Base-by-base conservation (phyloP, 2,888 invertebrate genomes). In the Tillus elongatus region DNA sequence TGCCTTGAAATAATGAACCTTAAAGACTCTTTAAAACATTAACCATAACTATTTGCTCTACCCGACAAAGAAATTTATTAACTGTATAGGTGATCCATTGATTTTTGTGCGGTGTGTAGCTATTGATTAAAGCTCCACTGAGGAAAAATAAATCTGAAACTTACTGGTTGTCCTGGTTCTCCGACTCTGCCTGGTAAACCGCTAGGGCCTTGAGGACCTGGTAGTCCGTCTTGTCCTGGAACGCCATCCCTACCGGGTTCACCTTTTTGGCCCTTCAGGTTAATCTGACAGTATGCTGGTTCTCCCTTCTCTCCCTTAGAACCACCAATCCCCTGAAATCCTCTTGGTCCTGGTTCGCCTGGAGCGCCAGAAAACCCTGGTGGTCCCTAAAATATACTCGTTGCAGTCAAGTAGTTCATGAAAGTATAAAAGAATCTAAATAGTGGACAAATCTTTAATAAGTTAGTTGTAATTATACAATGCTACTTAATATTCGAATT, bases 261-360 rank as follows among this genome's bases (percentile, higher is more conserved):
- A 58, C 91, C 91, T 56, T 90, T 89, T 58, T 86, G 82, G 24
- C 91, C 91, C 61, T 84, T 84, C 1, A 75, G 70, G 48, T 75
- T 74, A 13, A 74, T 69, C 40, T 82, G 80, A 19, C 77, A 76
- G 46, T 77, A 77, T 0, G 87, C 88, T 1, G 85, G 73, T 58
- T 86, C 84, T 54, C 90, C 90, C 62, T 86, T 88, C 9, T 79
- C 75, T 48, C 90, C 89, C 56, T 75, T 81, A 1, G 66, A 62
- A 46, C 86, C 87, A 35, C 69, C 58, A 3, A 60, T 40, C 35
- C 86, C 86, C 14, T 78, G 76, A 40, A 71, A 71, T 51, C 91
- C 91, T 35, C 86, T 74, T 2, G 87, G 85, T 13, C 90, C 90
- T 35, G 71, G 72, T 47, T 69, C 69, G 39, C 91, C 91, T 42